phyloP scores from a whole-genome alignment of 2,888 invertebrate species.

The Ephialtes manifestator region DNA sequence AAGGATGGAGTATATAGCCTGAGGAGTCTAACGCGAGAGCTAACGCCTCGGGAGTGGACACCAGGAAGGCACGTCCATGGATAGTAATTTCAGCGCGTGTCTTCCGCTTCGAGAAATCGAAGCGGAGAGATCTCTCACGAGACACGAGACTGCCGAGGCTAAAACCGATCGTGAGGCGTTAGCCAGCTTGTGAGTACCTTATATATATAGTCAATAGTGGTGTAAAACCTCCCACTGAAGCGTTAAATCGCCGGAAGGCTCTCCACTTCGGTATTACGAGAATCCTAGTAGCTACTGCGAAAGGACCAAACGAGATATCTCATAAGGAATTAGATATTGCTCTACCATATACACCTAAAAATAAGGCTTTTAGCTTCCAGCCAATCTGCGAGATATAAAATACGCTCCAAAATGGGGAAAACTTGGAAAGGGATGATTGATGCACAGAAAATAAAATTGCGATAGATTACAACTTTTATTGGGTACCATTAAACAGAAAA shows the following conservation, averaged over 20 bases:
- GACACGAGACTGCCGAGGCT: constrained; percentile 17
- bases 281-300: constrained; percentile 29
- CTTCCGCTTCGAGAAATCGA: constrained; percentile 65
- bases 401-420: neutral
- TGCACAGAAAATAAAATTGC: neutral
- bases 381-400: neutral
- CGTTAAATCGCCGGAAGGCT: constrained; percentile 35
- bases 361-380: neutral
- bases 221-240: constrained; percentile 50
- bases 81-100: constrained; percentile 66
- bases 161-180: constrained; percentile 44
- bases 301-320: constrained; percentile 42
- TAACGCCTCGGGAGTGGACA: constrained; percentile 32
- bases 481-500: neutral
- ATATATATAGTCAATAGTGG: constrained; percentile 19
- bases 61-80: constrained; percentile 57
- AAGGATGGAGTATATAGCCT: neutral
- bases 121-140: constrained; percentile 48
- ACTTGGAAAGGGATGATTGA: neutral
- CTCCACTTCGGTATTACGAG: neutral
- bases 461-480: neutral
- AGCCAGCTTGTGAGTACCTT: neutral
- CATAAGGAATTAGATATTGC: constrained; percentile 38
- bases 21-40: constrained; percentile 25
- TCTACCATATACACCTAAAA: neutral